phyloP scores from a whole-genome alignment of 2,113 vertebrate species.

The Uria aalge region DNA sequence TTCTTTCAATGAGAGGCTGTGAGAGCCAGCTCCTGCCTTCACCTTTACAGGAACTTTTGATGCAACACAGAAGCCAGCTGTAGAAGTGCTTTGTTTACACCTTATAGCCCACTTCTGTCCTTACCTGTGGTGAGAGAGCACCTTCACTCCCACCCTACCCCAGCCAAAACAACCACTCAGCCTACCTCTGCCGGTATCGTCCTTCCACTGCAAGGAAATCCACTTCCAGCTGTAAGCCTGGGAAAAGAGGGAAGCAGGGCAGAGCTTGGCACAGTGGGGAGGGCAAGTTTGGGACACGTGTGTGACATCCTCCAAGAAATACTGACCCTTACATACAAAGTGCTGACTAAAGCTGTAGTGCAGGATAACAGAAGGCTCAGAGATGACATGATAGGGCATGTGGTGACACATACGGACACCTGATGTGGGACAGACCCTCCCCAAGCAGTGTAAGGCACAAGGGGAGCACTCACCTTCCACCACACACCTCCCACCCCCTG shows the following conservation, averaged over 20 bases:
- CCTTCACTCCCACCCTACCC: not conserved
- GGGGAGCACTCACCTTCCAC: not conserved
- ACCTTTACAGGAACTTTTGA: not conserved
- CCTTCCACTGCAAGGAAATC: not conserved
- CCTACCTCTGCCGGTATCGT: not conserved
- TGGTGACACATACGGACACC: not conserved
- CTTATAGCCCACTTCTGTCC: not conserved
- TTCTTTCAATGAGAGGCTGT: not conserved
- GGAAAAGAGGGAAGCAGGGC: not conserved
- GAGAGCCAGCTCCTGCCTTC: not conserved
- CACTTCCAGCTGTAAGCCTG: not conserved
- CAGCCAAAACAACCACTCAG: not conserved
- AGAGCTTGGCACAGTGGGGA: not conserved
- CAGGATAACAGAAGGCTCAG: not conserved
- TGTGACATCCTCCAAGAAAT: not conserved
- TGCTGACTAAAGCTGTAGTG: not conserved
- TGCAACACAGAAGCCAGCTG: not conserved
- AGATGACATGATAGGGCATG: not conserved
- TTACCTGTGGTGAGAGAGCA: fast-evolving
- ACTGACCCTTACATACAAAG: not conserved
- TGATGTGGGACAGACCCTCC: not conserved
- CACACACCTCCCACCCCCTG: not conserved
- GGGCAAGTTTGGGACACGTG: fast-evolving
- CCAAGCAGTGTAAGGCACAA: not conserved
- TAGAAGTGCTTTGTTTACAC: constrained; percentile 1